Conservation (phyloP, 2,888 invertebrate genomes). For the Eristalis tenax region DNA sequence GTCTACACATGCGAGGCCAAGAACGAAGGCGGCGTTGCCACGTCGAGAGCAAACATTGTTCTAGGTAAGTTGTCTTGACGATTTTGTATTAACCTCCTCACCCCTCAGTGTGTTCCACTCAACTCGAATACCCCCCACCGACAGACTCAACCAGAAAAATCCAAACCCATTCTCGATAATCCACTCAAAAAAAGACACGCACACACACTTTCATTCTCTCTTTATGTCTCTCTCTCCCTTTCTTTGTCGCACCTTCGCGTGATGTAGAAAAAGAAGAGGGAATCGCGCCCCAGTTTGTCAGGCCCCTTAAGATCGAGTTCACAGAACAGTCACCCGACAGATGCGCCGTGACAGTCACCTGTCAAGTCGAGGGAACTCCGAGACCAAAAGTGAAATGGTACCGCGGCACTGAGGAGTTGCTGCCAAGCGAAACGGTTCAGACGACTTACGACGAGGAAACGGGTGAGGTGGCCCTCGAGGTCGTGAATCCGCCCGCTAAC, state of each 20-base stretch:
- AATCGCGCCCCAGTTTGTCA: conserved; percentile 85
- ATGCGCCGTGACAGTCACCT: conserved; percentile 85
- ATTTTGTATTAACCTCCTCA: not conserved
- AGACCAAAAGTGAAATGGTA: conserved; percentile 88
- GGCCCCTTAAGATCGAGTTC: conserved; percentile 86
- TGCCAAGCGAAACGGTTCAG: conserved; percentile 83
- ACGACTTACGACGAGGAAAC: conserved; percentile 84
- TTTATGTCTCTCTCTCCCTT: conserved; percentile 29
- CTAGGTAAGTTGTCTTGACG: conserved; percentile 83
- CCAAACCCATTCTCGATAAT: conserved; percentile 29
- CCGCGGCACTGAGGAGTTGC: conserved; percentile 84
- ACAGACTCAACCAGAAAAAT: conserved; percentile 15
- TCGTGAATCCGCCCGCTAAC: conserved; percentile 85
- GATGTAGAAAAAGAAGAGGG: conserved; percentile 87
- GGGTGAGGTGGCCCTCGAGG: conserved; percentile 85
- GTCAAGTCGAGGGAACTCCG: conserved; percentile 87
- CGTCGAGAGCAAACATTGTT: conserved; percentile 87
- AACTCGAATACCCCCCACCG: conserved; percentile 29
- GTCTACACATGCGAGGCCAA: conserved; percentile 89
- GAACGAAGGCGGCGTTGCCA: conserved; percentile 89
- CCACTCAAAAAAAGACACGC: conserved; percentile 46
- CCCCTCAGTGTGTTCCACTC: conserved; percentile 30
- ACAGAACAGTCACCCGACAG: conserved; percentile 83
- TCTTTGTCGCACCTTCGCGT: conserved; percentile 65
- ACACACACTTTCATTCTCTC: conserved; percentile 50